Evolutionary conservation across 1,140 invertebrate species (phyloP).

Genomic region (Drosophila kepulauana): DNA sequence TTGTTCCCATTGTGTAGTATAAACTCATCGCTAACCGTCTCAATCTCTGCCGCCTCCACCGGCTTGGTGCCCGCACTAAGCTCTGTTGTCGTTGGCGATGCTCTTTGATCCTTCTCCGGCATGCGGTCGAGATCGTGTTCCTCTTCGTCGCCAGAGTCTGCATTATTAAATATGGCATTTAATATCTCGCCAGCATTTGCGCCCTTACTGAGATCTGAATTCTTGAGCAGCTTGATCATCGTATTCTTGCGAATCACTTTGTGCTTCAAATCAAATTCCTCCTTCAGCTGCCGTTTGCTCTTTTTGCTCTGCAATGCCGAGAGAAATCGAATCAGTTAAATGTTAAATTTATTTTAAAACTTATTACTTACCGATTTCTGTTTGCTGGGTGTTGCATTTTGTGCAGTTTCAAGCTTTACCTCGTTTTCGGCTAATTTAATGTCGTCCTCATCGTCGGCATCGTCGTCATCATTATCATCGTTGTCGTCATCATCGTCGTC

Average conservation of each 20-base stretch:
- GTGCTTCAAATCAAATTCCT: conserved; percentile 46
- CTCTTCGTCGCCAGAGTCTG: conserved; percentile 63
- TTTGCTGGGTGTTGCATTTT: conserved; percentile 22
- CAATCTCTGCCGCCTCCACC: conserved; percentile 10
- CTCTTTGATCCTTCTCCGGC: background rate
- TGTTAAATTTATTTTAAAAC: background rate
- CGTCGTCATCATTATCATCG: conserved; percentile 24
- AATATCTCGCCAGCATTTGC: conserved; percentile 72
- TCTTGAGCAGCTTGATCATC: conserved; percentile 77
- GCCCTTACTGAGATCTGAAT: conserved; percentile 80
- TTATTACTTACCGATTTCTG: conserved; percentile 43
- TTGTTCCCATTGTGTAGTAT: conserved; percentile 53
- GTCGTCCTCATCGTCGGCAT: conserved; percentile 20
- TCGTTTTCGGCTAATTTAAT: conserved; percentile 17
- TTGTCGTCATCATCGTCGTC: conserved; percentile 32
- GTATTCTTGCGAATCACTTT: conserved; percentile 66
- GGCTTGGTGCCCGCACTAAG: conserved; percentile 23
- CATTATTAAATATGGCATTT: conserved; percentile 74
- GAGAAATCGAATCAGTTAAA: background rate
- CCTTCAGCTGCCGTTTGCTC: conserved; percentile 33
- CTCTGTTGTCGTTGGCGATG: background rate
- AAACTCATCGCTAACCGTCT: conserved; percentile 55
- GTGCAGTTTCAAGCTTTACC: conserved; percentile 6
- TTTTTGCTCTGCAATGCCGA: conserved; percentile 44
- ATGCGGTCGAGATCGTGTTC: conserved; percentile 21